Base-by-base conservation (phyloP, 2,113 vertebrate genomes). In the Eira barbara region DNA sequence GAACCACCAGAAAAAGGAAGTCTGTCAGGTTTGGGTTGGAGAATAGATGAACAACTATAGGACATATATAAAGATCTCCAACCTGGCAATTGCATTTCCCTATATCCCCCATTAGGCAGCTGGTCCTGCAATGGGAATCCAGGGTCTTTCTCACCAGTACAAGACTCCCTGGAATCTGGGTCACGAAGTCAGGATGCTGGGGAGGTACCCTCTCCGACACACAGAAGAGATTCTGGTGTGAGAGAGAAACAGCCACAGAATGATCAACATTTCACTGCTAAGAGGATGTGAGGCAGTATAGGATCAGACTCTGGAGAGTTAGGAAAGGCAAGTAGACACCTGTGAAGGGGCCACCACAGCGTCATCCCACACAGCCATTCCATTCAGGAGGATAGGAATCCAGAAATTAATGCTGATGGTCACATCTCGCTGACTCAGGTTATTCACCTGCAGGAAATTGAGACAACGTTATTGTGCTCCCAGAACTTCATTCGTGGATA, bases 321-420 rank as follows among this genome's bases (percentile, higher is more conserved):
- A 78, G 1, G 3, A 13, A n/a, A 52, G 15, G 11, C 15, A 15
- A 86, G 49, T 29, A 6, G 61, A 23, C 96, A 99, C 98, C 99
- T 99, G 98, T 1, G 88, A 6, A 23, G 96, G 76, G 59, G 65
- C 29, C 2, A 98, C 98, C 97, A 98, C 20, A 3, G 98, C 36
- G 39, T 71, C 97, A 3, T 96, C 97, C 99, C 99, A 99, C 95
- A 99, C 98, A 47, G 98, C 59, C 82, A 93, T 65, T 1, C 96
- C 93, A 0, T 98, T 98, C 12, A 99, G 97, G 55, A 97, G 95
- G 39, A 99, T 27, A 0, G 99, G 99, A 36, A 99, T 98, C 97
- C 42, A 98, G 97, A 99, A 98, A 29, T 97, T 89, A 42, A 99
- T 78, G 0, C 97, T 98, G 84, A 99, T 47, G 67, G 98, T 91